Evolutionary conservation across 2,797 vertebrate genomes (phyloP), one percentile per base, ranked within the genome.

Genomic region (Neosilurus hyrtlii): DNA sequence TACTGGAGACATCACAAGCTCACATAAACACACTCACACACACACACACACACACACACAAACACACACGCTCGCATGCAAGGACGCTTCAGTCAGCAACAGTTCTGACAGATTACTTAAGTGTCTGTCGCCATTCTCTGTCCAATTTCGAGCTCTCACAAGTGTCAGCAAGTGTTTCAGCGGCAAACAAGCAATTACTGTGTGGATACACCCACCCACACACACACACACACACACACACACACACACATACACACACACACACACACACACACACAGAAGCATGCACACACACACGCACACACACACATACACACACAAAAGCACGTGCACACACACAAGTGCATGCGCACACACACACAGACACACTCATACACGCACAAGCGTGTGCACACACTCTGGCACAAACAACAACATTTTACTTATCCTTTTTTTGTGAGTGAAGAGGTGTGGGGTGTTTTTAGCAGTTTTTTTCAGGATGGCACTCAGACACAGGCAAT

Each of bases 181-280:
- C 51, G 35, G 83, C 63, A 86, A 72, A 81, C 80, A 84, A 80
- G 82, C 84, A 71, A 79, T 88, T 84, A 86, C 77, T 66, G 18
- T 61, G 62, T 80, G 52, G 37, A 57, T 51, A 61, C 62, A 74
- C 20, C 15, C 37, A 61, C 54, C 15, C 66, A 49, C 59, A 43
- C 22, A 35, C 54, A 75, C 30, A 80, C n/a, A 80, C 65, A 56
- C 26, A 37, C 30, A 54, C 54, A 30, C 30, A 30, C 30, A 30
- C 30, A 30, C 54, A 22, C 66, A 49, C 59, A 43, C 22, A 35
- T 26, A 75, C 30, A 80, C n/a, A 80, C 65, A 61, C 62, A 74
- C 20, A 15, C 37, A 61, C 54, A 22, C 56, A 49, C 30, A 54
- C 54, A 30, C 30, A 30, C 30, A 30, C 30, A 30, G 30, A 30